Evolutionary conservation across 1,140 invertebrate species (phyloP).

Genomic region (Drosophila varians): DNA sequence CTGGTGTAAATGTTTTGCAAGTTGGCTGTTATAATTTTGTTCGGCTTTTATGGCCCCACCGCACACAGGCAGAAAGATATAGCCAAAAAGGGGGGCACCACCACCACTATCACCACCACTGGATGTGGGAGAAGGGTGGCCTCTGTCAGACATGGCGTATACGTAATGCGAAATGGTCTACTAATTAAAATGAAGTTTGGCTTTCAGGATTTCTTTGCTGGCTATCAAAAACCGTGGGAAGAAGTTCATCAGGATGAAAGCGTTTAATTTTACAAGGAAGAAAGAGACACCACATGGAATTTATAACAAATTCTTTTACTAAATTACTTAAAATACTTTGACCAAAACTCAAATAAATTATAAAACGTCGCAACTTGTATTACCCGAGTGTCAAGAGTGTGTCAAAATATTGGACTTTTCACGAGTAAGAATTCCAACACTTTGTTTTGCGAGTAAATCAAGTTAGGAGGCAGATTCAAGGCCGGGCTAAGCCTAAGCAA

Average conservation of each 20-base stretch:
- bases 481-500: constrained; percentile 5
- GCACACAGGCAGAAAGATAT: constrained; percentile 22
- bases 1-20: constrained; percentile 76
- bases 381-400: not conserved
- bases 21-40: constrained; percentile 71
- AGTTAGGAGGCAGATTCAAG: constrained; percentile 12
- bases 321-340: not conserved
- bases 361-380: not conserved
- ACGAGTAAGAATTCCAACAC: not conserved
- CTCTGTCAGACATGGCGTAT: constrained; percentile 48
- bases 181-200: constrained; percentile 76
- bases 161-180: constrained; percentile 69
- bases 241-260: constrained; percentile 13
- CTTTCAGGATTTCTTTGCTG: constrained; percentile 19
- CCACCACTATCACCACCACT: not conserved
- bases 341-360: not conserved
- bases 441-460: not conserved
- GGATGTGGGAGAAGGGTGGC: constrained; percentile 21
- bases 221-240: constrained; percentile 49
- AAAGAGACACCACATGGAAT: constrained; percentile 4
- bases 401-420: constrained; percentile 1
- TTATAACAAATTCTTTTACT: not conserved
- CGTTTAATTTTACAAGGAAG: not conserved
- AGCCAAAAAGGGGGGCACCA: constrained; percentile 24
- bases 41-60: constrained; percentile 54